A percentile compares a stretch with the other conserved stretches of the same genome.
These are phyloP conservation scores for Bellardia bayeri DNA, from an alignment of 2,888 invertebrate species.

Conservation along the genomic window DNA sequence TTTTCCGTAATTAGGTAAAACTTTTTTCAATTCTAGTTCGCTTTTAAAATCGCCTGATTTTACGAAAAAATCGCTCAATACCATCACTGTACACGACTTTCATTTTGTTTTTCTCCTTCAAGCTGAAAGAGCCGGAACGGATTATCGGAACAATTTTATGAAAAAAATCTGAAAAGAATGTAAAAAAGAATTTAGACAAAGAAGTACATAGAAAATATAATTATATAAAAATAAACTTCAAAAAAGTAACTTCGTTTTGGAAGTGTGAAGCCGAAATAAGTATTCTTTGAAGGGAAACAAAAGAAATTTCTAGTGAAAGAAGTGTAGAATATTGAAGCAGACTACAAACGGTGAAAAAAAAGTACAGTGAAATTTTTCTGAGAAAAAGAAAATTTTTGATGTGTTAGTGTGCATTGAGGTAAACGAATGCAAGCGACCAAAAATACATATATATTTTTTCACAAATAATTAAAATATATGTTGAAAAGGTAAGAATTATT, in stretches of 20 bases:
- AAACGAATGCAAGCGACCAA: conserved; percentile 53
- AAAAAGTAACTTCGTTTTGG: conserved; percentile 18
- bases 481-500: conserved; percentile 45
- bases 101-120: conserved; percentile 75
- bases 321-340: conserved; percentile 45
- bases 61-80: conserved; percentile 52
- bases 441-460: conserved; percentile 37
- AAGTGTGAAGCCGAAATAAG: conserved; percentile 12
- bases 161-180: conserved; percentile 31
- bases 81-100: conserved; percentile 68
- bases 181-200: conserved; percentile 34
- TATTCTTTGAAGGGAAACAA: conserved; percentile 47
- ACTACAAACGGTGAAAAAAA: conserved; percentile 58
- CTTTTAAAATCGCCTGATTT: background rate
- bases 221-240: conserved; percentile 52
- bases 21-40: background rate
- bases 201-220: conserved; percentile 42
- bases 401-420: conserved; percentile 63
- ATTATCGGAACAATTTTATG: conserved; percentile 50
- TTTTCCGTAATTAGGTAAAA: background rate
- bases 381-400: conserved; percentile 66
- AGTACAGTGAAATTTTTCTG: conserved; percentile 71
- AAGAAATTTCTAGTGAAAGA: conserved; percentile 65
- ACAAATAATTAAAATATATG: conserved; percentile 26
- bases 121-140: conserved; percentile 76